A percentile compares a stretch with the other conserved stretches of the same genome.
Conservation (phyloP, 2,113 vertebrate species). For the Tinamus guttatus region DNA sequence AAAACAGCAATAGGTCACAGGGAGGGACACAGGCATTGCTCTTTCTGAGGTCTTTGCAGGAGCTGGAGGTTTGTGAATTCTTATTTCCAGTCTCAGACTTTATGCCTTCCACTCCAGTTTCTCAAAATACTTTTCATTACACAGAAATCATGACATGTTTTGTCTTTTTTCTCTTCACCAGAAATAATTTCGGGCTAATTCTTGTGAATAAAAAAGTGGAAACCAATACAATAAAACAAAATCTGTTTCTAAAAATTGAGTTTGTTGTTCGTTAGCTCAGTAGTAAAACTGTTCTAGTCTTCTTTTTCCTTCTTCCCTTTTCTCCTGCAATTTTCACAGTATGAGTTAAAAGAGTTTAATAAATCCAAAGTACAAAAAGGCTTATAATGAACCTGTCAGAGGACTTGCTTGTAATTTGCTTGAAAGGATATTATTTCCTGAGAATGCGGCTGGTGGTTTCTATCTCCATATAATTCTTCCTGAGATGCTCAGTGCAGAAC, state of each 20-base stretch:
- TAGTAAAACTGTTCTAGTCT: neutral
- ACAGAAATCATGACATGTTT: neutral
- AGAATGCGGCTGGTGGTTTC: slow-evolving; percentile 21
- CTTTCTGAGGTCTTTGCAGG: neutral
- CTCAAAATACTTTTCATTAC: neutral
- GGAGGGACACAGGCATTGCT: neutral
- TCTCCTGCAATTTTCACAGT: slow-evolving; percentile 32
- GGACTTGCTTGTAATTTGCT: slow-evolving; percentile 45
- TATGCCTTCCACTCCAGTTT: neutral
- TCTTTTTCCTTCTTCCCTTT: neutral
- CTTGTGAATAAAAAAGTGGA: neutral
- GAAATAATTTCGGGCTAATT: neutral
- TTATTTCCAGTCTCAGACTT: neutral
- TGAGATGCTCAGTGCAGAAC: neutral
- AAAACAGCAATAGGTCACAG: neutral
- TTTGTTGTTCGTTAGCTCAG: neutral
- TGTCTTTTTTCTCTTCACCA: neutral
- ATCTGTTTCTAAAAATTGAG: neutral
- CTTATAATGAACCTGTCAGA: slow-evolving; percentile 59
- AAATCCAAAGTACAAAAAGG: slow-evolving; percentile 43
- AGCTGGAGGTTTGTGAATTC: neutral
- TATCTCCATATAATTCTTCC: slow-evolving; percentile 42
- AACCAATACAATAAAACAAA: neutral
- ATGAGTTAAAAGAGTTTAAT: slow-evolving; percentile 51
- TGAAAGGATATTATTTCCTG: slow-evolving; percentile 54